Evolutionary conservation across 1,140 invertebrate genomes (phyloP).

Genomic region (Idris sp.): DNA sequence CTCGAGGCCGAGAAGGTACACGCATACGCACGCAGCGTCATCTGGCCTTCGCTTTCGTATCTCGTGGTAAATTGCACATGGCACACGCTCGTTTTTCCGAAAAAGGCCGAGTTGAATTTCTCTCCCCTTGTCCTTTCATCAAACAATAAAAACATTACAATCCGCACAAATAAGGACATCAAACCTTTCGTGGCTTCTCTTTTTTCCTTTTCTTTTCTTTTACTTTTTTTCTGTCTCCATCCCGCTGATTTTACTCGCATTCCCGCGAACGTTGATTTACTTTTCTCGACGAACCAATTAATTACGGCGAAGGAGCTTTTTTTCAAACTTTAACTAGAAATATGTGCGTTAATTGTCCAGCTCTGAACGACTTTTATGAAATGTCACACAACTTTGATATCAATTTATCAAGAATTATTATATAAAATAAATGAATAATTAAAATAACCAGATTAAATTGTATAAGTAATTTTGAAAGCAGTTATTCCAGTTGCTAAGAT

Average conservation of each 20-base stretch:
- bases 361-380: conserved; percentile 7
- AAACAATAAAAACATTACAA: conserved; percentile 56
- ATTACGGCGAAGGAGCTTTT: conserved; percentile 42
- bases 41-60: conserved; percentile 57
- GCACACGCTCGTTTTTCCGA: conserved; percentile 61
- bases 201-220: no score
- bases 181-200: no score
- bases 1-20: conserved; percentile 48
- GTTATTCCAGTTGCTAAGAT: no score
- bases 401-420: no score
- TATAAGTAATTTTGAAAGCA: no score
- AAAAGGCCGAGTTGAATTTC: conserved; percentile 53
- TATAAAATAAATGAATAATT: no score
- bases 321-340: conserved; percentile 47
- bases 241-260: conserved; percentile 51
- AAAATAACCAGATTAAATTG: no score
- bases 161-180: conserved; percentile 58
- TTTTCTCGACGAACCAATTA: conserved; percentile 54
- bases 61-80: conserved; percentile 58
- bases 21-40: conserved; percentile 43
- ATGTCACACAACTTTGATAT: not conserved
- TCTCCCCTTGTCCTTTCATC: conserved; percentile 6
- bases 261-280: conserved; percentile 53
- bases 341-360: conserved; percentile 38
- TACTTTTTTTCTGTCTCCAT: conserved; percentile 12